These are phyloP conservation scores for Apamea epomidion DNA, from an alignment of 2,888 invertebrate genomes.

Conservation along the genomic window DNA sequence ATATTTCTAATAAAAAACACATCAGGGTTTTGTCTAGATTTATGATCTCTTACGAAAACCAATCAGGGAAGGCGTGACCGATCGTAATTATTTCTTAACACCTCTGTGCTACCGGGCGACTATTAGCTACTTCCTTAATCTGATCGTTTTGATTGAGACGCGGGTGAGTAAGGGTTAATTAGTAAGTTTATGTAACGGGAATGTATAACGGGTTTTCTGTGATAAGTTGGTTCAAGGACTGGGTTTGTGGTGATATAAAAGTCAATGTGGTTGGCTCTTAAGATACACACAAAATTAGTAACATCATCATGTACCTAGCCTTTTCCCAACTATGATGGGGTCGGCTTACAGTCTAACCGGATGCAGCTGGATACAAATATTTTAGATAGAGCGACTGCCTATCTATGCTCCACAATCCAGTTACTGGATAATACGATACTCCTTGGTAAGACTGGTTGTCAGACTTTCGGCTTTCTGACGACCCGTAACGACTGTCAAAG, in stretches of 20 bases:
- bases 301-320: not conserved
- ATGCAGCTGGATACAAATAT: not conserved
- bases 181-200: constrained; percentile 73
- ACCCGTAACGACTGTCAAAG: too few relatives aligned
- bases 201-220: constrained; percentile 28
- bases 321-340: not conserved
- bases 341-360: not conserved
- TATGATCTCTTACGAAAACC: constrained; percentile 87
- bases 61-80: constrained; percentile 87
- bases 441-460: too few relatives aligned
- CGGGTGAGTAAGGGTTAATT: constrained; percentile 79
- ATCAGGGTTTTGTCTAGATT: constrained; percentile 80
- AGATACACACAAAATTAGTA: not conserved
- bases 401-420: too few relatives aligned
- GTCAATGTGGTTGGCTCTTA: not conserved
- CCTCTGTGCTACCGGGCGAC: constrained; percentile 85
- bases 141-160: constrained; percentile 83
- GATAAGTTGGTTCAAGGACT: not conserved
- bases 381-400: too few relatives aligned
- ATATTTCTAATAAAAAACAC: constrained; percentile 79
- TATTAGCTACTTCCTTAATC: constrained; percentile 82
- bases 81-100: constrained; percentile 89
- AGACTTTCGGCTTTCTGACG: too few relatives aligned
- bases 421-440: too few relatives aligned
- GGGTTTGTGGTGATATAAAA: not conserved